These are phyloP conservation scores for Lasioglossum baleicum DNA, from an alignment of 1,140 invertebrate genomes.

Conservation along the genomic window DNA sequence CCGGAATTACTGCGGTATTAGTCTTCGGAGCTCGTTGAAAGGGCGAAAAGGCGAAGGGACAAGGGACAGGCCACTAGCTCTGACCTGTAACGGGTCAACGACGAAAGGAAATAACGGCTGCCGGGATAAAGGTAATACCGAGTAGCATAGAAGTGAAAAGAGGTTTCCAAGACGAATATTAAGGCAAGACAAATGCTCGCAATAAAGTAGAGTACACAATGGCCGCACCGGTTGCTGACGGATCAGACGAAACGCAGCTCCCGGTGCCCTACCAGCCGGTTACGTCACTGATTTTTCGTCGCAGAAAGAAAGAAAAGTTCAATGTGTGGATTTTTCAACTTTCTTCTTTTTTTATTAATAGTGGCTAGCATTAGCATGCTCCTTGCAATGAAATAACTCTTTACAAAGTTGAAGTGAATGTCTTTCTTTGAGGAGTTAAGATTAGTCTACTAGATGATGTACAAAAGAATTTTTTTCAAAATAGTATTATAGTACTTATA, in stretches of 20 bases:
- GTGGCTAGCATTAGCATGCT: no score
- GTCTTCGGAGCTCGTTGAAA: slow-evolving; percentile 19
- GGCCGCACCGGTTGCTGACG: slow-evolving; percentile 41
- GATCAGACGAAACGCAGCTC: slow-evolving; percentile 15
- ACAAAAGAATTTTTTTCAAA: no score
- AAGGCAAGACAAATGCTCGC: slow-evolving; percentile 65
- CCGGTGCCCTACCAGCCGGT: neutral
- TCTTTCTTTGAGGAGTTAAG: no score
- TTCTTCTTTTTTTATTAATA: no score
- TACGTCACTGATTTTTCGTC: neutral
- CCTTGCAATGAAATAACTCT: no score
- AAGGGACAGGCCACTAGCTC: no score
- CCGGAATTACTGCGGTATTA: slow-evolving; percentile 46
- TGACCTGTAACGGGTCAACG: neutral
- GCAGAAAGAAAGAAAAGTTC: no score
- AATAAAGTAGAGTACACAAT: slow-evolving; percentile 71
- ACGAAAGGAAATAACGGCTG: slow-evolving; percentile 3
- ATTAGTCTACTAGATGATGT: no score
- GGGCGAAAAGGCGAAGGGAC: neutral
- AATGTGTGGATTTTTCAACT: no score
- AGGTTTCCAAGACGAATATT: slow-evolving; percentile 60
- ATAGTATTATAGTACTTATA: no score
- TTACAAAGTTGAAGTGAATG: no score
- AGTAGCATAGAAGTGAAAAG: neutral
- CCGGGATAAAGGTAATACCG: neutral